phyloP scores from a whole-genome alignment of 1,140 invertebrate species.

The Tribolium madens region DNA sequence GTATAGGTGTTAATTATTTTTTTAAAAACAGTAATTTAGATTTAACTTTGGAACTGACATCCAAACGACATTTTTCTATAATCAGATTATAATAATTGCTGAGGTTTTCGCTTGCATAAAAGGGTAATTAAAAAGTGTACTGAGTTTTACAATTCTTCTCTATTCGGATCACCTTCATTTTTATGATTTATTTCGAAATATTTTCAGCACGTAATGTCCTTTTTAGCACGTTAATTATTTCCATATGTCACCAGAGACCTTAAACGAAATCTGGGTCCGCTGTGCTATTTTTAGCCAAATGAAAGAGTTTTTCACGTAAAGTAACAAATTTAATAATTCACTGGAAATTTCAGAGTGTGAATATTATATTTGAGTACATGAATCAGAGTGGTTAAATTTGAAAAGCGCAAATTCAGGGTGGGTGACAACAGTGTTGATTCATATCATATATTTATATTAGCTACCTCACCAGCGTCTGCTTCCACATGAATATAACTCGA shows the following conservation, averaged over 20 bases:
- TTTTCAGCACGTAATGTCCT: background rate
- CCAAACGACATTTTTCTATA: background rate
- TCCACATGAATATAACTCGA: background rate
- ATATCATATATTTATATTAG: background rate
- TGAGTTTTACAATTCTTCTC: background rate
- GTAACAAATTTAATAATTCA: background rate
- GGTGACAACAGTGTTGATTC: background rate
- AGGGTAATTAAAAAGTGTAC: background rate
- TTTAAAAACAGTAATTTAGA: slow-evolving; percentile 17
- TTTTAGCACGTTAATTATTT: slow-evolving; percentile 9
- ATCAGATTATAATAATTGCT: background rate
- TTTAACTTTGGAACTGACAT: background rate
- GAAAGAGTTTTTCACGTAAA: slow-evolving; percentile 2
- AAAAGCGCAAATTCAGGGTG: background rate
- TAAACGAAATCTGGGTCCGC: background rate
- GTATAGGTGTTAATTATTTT: slow-evolving; percentile 28
- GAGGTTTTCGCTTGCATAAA: background rate
- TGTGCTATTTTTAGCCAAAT: background rate
- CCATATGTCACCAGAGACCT: background rate
- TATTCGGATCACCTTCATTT: slow-evolving; percentile 16
- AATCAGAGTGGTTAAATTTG: background rate
- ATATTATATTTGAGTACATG: background rate
- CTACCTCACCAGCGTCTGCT: background rate
- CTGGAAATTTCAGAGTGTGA: background rate
- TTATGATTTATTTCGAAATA: slow-evolving; percentile 24